Conservation (phyloP, 1,140 invertebrate genomes). For the Drosophila busckii region DNA sequence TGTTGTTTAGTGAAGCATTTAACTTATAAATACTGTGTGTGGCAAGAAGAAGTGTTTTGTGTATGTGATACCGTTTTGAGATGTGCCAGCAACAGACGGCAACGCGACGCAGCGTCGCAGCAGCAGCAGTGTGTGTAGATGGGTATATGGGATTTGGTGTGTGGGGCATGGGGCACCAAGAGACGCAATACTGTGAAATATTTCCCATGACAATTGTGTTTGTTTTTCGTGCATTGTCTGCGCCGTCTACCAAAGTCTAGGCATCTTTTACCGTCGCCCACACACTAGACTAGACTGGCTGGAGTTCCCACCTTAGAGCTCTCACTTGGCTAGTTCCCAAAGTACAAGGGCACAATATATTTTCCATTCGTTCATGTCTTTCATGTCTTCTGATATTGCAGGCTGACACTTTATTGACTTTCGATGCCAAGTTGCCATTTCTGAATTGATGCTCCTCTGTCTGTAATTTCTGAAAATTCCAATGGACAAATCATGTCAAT, state of each 20-base stretch:
- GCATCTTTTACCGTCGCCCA: constrained; percentile 34
- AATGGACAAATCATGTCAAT: too few relatives aligned
- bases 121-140: neutral
- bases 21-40: constrained; percentile 75
- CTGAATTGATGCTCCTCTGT: too few relatives aligned
- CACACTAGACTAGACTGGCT: constrained; percentile 8
- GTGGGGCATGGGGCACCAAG: constrained; percentile 24
- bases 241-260: constrained; percentile 33
- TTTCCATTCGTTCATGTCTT: too few relatives aligned
- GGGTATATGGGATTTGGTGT: neutral
- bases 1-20: constrained; percentile 77
- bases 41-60: constrained; percentile 68
- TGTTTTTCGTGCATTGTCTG: constrained; percentile 74
- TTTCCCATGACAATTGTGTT: constrained; percentile 76
- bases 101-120: too few relatives aligned
- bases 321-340: constrained; percentile 13
- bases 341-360: too few relatives aligned
- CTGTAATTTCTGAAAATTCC: too few relatives aligned
- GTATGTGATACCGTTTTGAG: constrained; percentile 71
- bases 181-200: constrained; percentile 53
- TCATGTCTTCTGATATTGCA: too few relatives aligned
- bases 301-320: constrained; percentile 20
- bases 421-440: too few relatives aligned
- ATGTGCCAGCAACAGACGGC: constrained; percentile 43
- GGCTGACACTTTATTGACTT: too few relatives aligned